Evolutionary conservation across 37 sponge, comb jelly and placozoan species (phyloP).

Genomic region (Axinella damicornis): DNA sequence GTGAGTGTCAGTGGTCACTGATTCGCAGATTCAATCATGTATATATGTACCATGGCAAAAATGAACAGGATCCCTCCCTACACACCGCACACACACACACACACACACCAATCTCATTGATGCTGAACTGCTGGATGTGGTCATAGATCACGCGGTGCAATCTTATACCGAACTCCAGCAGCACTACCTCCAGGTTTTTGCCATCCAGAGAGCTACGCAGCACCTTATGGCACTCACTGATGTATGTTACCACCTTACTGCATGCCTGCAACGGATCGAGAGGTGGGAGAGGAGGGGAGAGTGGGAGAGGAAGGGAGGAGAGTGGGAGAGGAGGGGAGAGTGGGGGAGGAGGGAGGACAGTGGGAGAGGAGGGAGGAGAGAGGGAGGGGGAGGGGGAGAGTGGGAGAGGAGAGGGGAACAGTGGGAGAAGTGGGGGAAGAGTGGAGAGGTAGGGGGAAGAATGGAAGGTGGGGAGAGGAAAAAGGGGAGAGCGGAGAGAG

Average conservation of each 20-base stretch:
- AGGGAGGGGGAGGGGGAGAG: background rate
- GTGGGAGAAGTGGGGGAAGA: background rate
- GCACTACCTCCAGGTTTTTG: slow-evolving; percentile 71
- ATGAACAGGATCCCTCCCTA: too few species aligned
- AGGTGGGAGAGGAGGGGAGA: background rate
- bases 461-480: background rate
- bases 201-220: slow-evolving; percentile 83
- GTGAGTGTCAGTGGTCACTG: too few species aligned
- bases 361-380: background rate
- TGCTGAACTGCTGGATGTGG: slow-evolving; percentile 76
- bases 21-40: too few species aligned
- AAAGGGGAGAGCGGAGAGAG: background rate
- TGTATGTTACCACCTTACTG: slow-evolving; percentile 47
- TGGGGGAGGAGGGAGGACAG: background rate
- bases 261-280: slow-evolving; percentile 69
- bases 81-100: too few species aligned
- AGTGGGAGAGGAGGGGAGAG: background rate
- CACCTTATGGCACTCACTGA: slow-evolving; percentile 38
- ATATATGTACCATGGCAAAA: too few species aligned
- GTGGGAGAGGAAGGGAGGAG: background rate
- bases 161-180: slow-evolving; percentile 86
- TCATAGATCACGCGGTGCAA: slow-evolving; percentile 82
- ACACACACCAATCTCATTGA: slow-evolving; percentile 61
- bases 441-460: too few species aligned
- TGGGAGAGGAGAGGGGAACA: background rate